Evolutionary conservation across 2,113 vertebrate genomes (phyloP).

Genomic region (Poeciliopsis retropinna): DNA sequence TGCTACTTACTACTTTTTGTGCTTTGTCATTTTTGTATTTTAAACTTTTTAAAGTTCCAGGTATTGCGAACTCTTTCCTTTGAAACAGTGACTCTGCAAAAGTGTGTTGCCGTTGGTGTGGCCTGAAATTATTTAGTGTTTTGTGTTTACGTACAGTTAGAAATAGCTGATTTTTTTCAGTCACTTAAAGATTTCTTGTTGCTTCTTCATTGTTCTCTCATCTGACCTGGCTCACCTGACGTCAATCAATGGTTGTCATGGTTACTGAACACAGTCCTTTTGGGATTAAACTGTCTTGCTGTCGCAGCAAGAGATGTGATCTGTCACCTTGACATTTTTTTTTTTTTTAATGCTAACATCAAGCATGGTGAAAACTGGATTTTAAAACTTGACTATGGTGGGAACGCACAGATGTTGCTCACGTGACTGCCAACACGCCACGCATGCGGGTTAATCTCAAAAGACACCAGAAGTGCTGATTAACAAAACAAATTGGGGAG

Average conservation of each 20-base stretch:
- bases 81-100: no score
- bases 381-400: background rate
- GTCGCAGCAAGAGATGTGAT: background rate
- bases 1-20: background rate
- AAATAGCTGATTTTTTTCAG: no score
- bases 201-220: background rate
- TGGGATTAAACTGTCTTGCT: background rate
- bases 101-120: no score
- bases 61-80: background rate
- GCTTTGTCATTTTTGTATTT: background rate
- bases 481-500: background rate
- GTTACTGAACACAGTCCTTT: background rate
- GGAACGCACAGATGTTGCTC: no score
- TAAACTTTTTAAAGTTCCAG: background rate
- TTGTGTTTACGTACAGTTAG: no score
- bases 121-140: no score
- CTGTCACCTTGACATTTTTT: background rate
- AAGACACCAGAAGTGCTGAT: no score
- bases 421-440: no score
- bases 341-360: background rate
- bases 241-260: background rate
- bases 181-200: background rate
- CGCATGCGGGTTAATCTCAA: no score
- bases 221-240: background rate
- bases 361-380: background rate